A percentile compares a stretch with the other conserved stretches of the same genome.
These are phyloP conservation scores for Dysdera silvatica DNA, from an alignment of 1,140 invertebrate species.

Conservation along the genomic window DNA sequence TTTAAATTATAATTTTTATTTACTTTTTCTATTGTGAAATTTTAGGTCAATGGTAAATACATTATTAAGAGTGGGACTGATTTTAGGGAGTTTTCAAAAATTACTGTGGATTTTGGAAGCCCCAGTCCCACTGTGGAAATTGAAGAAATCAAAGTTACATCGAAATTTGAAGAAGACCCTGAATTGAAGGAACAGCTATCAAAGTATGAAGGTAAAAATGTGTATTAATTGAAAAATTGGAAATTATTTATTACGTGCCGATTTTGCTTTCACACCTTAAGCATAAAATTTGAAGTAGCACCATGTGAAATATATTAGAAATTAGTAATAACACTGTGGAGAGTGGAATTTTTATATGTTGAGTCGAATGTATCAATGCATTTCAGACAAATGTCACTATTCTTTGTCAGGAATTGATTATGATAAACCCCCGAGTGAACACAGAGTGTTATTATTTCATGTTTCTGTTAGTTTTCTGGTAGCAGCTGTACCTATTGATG, in stretches of 20 bases:
- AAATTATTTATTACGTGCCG: not conserved
- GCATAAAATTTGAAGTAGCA: too few species aligned
- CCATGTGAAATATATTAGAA: too few species aligned
- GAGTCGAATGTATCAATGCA: too few species aligned
- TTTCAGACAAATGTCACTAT: too few species aligned
- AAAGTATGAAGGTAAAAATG: constrained; percentile 59
- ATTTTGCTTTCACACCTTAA: too few species aligned
- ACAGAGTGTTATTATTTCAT: too few species aligned
- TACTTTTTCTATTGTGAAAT: not conserved
- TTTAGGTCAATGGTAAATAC: constrained; percentile 66
- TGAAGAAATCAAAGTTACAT: constrained; percentile 63
- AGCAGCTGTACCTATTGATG: too few species aligned
- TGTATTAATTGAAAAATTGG: not conserved
- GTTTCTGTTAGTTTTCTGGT: too few species aligned
- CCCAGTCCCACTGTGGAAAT: constrained; percentile 55
- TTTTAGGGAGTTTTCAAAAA: constrained; percentile 76
- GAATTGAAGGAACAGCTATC: constrained; percentile 61
- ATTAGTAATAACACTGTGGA: too few species aligned
- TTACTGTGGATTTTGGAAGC: constrained; percentile 57
- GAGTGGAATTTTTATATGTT: too few species aligned
- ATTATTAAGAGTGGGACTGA: constrained; percentile 86
- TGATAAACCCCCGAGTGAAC: too few species aligned
- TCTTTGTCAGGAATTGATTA: too few species aligned
- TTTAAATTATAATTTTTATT: not conserved
- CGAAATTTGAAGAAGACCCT: constrained; percentile 60